Conservation (phyloP, 2,888 invertebrate genomes). For the Thereva unica region DNA sequence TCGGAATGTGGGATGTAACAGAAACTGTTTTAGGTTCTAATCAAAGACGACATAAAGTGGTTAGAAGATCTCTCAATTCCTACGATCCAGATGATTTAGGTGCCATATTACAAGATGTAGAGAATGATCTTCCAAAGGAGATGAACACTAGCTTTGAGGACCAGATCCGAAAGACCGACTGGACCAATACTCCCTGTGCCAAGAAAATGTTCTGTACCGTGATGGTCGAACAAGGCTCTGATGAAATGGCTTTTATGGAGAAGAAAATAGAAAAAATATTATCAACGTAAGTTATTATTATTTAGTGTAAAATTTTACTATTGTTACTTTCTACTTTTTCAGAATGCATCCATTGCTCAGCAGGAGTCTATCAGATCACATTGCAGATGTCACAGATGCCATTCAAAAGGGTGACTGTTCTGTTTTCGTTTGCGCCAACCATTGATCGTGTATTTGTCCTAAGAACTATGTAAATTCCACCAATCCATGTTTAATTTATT, state of each 20-base stretch:
- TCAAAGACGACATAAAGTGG: conserved; percentile 6
- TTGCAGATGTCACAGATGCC: conserved; percentile 75
- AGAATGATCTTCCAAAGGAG: conserved; percentile 42
- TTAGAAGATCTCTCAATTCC: conserved; percentile 37
- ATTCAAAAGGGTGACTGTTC: conserved; percentile 71
- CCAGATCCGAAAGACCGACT: conserved; percentile 63
- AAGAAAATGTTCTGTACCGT: conserved; percentile 78
- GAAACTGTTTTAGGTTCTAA: conserved; percentile 15
- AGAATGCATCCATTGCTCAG: conserved; percentile 68
- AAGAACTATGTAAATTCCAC: not conserved
- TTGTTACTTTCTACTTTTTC: conserved; percentile 50
- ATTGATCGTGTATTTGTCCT: conserved; percentile 5
- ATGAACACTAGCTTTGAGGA: conserved; percentile 47
- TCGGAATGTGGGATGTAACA: conserved; percentile 31
- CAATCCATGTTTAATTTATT: not conserved
- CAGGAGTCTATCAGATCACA: conserved; percentile 67
- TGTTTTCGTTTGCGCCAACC: conserved; percentile 62
- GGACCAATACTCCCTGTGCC: conserved; percentile 78
- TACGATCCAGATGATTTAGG: conserved; percentile 53
- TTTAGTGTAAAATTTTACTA: not conserved
- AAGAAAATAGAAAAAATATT: conserved; percentile 77
- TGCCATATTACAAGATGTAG: conserved; percentile 50
- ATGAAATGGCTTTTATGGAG: conserved; percentile 75
- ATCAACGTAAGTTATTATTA: conserved; percentile 67
- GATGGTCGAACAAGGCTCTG: conserved; percentile 70